Conservation (phyloP, 1,140 invertebrate species). For the Olivierus martensii region DNA sequence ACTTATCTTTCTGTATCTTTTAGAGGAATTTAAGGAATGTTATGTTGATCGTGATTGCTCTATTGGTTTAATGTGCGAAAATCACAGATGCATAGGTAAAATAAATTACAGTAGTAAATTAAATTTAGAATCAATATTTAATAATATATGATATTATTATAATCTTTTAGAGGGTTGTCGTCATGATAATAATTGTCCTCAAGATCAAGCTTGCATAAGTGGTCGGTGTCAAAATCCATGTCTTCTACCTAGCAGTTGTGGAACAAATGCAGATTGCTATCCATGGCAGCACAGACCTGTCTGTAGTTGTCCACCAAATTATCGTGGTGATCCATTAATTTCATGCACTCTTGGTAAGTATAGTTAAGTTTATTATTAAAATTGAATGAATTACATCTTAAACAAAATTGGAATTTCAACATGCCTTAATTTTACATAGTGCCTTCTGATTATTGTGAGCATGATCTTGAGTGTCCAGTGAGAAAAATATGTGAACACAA, state of each 20-base stretch:
- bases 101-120: not conserved
- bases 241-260: slow-evolving; percentile 53
- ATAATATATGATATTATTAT: not conserved
- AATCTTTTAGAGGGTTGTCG: slow-evolving; percentile 52
- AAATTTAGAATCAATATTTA: not conserved
- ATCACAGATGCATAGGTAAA: slow-evolving; percentile 15
- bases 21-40: slow-evolving; percentile 17
- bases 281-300: slow-evolving; percentile 54
- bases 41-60: slow-evolving; percentile 19
- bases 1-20: not conserved
- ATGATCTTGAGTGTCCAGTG: slow-evolving; percentile 23
- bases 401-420: slow-evolving; percentile 6
- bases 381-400: slow-evolving; percentile 5
- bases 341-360: slow-evolving; percentile 50
- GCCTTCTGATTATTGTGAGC: slow-evolving; percentile 21
- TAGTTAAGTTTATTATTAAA: slow-evolving; percentile 5
- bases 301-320: slow-evolving; percentile 61
- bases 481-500: slow-evolving; percentile 24
- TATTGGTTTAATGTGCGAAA: slow-evolving; percentile 22
- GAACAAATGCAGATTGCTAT: slow-evolving; percentile 67
- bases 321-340: slow-evolving; percentile 56
- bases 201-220: slow-evolving; percentile 66
- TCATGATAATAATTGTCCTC: slow-evolving; percentile 73
- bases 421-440: too few species aligned
- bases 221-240: slow-evolving; percentile 76